phyloP scores from a whole-genome alignment of 2,113 vertebrate genomes.

The Seriola dumerili region DNA sequence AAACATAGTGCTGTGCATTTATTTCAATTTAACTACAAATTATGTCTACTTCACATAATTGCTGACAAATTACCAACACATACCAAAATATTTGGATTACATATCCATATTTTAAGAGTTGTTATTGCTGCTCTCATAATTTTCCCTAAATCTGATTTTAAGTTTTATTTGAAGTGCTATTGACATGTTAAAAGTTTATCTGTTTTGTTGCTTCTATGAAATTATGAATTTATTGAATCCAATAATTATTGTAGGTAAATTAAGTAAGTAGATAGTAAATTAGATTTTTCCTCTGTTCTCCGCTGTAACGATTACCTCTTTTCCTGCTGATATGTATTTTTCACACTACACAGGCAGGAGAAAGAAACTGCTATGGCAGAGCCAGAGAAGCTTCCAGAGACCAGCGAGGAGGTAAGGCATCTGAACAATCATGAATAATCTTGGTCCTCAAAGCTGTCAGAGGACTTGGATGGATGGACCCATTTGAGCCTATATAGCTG shows the following conservation, averaged over 20 bases:
- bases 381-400: slow-evolving; percentile 74
- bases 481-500: slow-evolving; percentile 12
- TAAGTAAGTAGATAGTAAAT: too few relatives aligned
- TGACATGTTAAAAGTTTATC: neutral
- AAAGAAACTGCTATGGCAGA: slow-evolving; percentile 77
- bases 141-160: too few relatives aligned
- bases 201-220: neutral
- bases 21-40: neutral
- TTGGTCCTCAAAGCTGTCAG: slow-evolving; percentile 29
- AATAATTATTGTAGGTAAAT: too few relatives aligned
- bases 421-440: slow-evolving; percentile 15
- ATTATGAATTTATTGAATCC: too few relatives aligned
- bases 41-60: neutral
- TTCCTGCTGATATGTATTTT: slow-evolving; percentile 7
- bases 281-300: neutral
- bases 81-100: neutral
- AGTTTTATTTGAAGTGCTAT: neutral
- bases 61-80: neutral
- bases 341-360: slow-evolving; percentile 65
- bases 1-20: neutral
- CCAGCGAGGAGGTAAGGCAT: slow-evolving; percentile 83
- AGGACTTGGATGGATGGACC: slow-evolving; percentile 14
- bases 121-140: too few relatives aligned
- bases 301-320: neutral
- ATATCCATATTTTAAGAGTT: neutral